phyloP scores from a whole-genome alignment of 2,888 invertebrate species.

The Ophioninae sp. region DNA sequence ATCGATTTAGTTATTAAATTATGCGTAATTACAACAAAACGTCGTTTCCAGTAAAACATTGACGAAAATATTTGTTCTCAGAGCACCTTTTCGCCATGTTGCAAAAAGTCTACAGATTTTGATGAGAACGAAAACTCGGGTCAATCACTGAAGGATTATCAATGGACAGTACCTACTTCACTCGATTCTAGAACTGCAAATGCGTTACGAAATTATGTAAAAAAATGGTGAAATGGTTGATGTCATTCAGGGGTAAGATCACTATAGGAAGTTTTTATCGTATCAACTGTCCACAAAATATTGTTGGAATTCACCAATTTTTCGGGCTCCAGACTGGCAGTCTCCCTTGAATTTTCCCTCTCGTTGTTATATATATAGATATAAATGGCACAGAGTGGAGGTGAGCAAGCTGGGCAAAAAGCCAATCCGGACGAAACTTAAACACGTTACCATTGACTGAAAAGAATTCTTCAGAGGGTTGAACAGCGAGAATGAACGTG shows the following conservation, averaged over 20 bases:
- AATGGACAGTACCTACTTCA: too few species aligned
- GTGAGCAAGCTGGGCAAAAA: slow-evolving; percentile 51
- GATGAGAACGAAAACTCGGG: too few species aligned
- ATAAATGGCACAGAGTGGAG: not conserved
- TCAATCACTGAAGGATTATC: too few species aligned
- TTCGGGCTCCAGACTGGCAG: not conserved
- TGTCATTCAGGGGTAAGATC: not conserved
- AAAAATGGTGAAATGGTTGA: not conserved
- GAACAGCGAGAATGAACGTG: slow-evolving; percentile 53
- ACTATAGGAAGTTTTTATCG: not conserved
- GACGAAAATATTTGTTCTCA: not conserved
- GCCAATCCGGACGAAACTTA: slow-evolving; percentile 57
- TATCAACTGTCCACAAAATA: not conserved
- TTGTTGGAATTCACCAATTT: not conserved
- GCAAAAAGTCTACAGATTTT: too few species aligned
- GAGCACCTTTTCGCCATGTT: not conserved
- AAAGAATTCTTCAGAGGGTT: slow-evolving; percentile 58
- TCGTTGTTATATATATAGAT: not conserved
- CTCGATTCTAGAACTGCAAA: too few species aligned
- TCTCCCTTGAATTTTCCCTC: not conserved
- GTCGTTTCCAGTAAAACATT: not conserved
- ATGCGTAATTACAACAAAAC: not conserved
- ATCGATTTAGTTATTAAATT: not conserved
- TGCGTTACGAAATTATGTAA: not conserved
- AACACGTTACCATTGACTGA: slow-evolving; percentile 56